phyloP scores from a whole-genome alignment of 2,888 invertebrate genomes.

The Stramonita haemastoma region DNA sequence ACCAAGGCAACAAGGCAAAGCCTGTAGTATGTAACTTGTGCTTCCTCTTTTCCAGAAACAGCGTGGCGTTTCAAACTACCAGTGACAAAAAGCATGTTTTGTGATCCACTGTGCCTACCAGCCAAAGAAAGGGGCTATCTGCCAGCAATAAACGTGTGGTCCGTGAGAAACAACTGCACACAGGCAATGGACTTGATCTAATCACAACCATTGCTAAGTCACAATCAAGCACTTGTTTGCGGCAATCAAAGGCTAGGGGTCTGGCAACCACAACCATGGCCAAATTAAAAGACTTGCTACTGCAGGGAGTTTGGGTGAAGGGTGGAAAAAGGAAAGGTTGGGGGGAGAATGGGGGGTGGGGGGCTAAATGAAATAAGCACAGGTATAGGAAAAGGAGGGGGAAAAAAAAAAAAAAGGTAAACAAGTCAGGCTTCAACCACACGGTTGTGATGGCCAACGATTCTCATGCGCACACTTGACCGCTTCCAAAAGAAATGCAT shows the following conservation, averaged over 20 bases:
- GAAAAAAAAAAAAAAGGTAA: background rate
- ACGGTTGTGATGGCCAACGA: background rate
- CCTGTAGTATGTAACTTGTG: too few species aligned
- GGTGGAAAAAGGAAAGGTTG: background rate
- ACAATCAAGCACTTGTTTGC: background rate
- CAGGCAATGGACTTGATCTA: background rate
- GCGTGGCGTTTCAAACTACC: background rate
- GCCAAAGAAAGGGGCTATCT: too few species aligned
- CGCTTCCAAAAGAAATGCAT: constrained; percentile 13
- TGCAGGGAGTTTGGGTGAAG: background rate
- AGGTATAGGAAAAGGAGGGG: background rate
- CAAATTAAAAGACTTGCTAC: background rate
- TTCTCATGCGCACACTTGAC: background rate
- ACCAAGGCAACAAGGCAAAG: too few species aligned
- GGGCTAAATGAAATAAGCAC: background rate
- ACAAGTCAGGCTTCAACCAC: background rate
- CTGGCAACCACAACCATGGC: background rate
- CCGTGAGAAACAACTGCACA: too few species aligned
- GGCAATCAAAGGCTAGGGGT: background rate
- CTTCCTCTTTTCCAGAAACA: background rate
- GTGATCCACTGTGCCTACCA: too few species aligned
- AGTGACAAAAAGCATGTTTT: too few species aligned
- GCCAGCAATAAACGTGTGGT: too few species aligned
- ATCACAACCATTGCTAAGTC: constrained; percentile 4
- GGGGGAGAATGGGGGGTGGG: background rate